phyloP scores from a whole-genome alignment of 2,888 invertebrate species.

The Lasioglossum pauxillum region DNA sequence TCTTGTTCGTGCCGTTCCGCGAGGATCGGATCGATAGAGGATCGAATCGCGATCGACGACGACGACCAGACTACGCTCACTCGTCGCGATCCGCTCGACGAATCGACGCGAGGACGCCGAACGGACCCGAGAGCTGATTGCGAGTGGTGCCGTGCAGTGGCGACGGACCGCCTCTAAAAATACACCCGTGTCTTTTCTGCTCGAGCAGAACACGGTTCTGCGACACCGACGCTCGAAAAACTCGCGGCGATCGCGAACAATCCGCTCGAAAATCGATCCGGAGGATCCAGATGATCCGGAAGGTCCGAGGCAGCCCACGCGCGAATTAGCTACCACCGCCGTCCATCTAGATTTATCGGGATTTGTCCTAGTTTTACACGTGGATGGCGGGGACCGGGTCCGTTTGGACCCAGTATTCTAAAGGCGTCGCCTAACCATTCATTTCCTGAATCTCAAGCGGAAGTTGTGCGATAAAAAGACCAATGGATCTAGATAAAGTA shows the following conservation, averaged over 20 bases:
- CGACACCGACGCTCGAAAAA: not conserved
- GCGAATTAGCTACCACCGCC: not conserved
- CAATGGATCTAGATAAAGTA: not conserved
- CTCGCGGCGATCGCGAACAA: not conserved
- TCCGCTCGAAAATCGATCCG: not conserved
- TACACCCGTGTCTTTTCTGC: conserved; percentile 20
- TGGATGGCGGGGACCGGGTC: too few species aligned
- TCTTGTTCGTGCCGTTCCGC: conserved; percentile 68
- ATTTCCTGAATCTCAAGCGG: too few species aligned
- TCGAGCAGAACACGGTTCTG: not conserved
- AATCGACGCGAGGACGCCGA: conserved; percentile 1
- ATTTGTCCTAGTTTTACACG: not conserved
- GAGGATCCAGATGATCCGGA: not conserved
- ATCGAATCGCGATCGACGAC: conserved; percentile 36
- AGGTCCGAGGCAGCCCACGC: not conserved
- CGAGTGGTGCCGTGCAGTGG: not conserved
- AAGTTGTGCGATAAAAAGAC: not conserved
- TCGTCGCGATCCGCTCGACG: conserved; percentile 1
- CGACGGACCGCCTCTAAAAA: conserved; percentile 15
- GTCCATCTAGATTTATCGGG: not conserved
- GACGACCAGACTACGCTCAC: not conserved
- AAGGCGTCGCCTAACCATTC: too few species aligned
- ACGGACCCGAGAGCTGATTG: not conserved
- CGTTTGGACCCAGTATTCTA: too few species aligned
- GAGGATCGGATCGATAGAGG: conserved; percentile 62